phyloP scores from a whole-genome alignment of 2,888 invertebrate species.

The Drosophila gaucha region DNA sequence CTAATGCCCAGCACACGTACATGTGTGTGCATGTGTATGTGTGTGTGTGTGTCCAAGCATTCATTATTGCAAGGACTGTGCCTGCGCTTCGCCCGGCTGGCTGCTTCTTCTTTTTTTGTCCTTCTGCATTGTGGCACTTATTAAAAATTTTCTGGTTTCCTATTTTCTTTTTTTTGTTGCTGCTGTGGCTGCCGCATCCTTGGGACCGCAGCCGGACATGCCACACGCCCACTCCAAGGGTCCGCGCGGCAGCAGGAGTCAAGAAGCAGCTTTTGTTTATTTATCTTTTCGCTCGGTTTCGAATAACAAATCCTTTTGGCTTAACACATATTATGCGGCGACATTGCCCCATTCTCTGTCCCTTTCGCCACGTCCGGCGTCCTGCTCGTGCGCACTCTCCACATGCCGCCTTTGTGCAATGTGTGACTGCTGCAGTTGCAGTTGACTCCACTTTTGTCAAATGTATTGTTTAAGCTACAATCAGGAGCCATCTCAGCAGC shows the following conservation, averaged over 20 bases:
- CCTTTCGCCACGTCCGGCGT: not conserved
- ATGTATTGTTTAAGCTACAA: slow-evolving; percentile 72
- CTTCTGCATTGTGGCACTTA: slow-evolving; percentile 75
- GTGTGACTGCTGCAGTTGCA: slow-evolving; percentile 75
- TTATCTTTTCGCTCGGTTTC: slow-evolving; percentile 80
- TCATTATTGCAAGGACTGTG: slow-evolving; percentile 54
- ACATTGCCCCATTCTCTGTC: slow-evolving; percentile 36
- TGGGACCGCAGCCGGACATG: slow-evolving; percentile 29
- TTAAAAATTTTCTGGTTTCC: slow-evolving; percentile 73
- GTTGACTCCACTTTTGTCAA: slow-evolving; percentile 80
- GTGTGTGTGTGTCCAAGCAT: slow-evolving; percentile 40
- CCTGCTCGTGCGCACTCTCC: not conserved
- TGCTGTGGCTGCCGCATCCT: slow-evolving; percentile 43
- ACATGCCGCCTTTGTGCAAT: slow-evolving; percentile 61
- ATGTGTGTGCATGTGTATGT: slow-evolving; percentile 17
- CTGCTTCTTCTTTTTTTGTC: slow-evolving; percentile 31
- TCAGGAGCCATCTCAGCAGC: slow-evolving; percentile 34
- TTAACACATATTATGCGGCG: slow-evolving; percentile 78
- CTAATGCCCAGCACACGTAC: slow-evolving; percentile 35
- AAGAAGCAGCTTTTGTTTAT: slow-evolving; percentile 74
- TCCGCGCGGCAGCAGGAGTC: not conserved
- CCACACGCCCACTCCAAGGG: slow-evolving; percentile 18
- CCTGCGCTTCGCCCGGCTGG: slow-evolving; percentile 24
- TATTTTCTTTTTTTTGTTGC: slow-evolving; percentile 31
- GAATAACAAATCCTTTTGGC: slow-evolving; percentile 81